Evolutionary conservation across 2,888 invertebrate genomes (phyloP).

Genomic region (Oeneis ivallda): DNA sequence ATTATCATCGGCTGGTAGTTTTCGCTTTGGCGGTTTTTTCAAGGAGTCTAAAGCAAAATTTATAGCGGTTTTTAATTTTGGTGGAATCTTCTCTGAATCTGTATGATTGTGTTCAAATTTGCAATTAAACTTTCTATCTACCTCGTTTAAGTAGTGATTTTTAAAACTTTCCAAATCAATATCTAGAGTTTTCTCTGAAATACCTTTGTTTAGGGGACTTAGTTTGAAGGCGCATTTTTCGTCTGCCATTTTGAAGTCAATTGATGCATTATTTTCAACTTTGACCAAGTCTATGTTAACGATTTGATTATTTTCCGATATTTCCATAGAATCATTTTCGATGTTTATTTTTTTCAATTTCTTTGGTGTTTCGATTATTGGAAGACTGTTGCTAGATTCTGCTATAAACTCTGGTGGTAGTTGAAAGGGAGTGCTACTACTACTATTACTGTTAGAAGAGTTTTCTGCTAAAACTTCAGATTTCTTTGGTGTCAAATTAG

Average conservation of each 20-base stretch:
- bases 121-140: slow-evolving; percentile 44
- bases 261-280: slow-evolving; percentile 39
- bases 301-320: slow-evolving; percentile 55
- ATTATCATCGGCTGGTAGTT: slow-evolving; percentile 26
- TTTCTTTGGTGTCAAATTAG: slow-evolving; percentile 13
- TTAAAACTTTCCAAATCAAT: slow-evolving; percentile 67
- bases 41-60: slow-evolving; percentile 10
- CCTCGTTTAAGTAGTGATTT: slow-evolving; percentile 60
- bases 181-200: slow-evolving; percentile 45
- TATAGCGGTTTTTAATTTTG: neutral
- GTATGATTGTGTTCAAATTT: slow-evolving; percentile 23
- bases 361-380: slow-evolving; percentile 48
- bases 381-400: slow-evolving; percentile 13
- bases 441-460: neutral
- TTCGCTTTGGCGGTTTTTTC: slow-evolving; percentile 37
- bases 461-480: neutral
- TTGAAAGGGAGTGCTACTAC: slow-evolving; percentile 7
- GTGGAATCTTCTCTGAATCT: slow-evolving; percentile 6
- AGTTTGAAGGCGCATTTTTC: slow-evolving; percentile 53
- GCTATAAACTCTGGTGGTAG: slow-evolving; percentile 12
- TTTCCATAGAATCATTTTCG: slow-evolving; percentile 61
- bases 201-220: slow-evolving; percentile 52
- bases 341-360: slow-evolving; percentile 40
- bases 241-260: slow-evolving; percentile 37
- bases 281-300: slow-evolving; percentile 56